Evolutionary conservation across 2,888 invertebrate species (phyloP).

Genomic region (Mesochorus sp.): DNA sequence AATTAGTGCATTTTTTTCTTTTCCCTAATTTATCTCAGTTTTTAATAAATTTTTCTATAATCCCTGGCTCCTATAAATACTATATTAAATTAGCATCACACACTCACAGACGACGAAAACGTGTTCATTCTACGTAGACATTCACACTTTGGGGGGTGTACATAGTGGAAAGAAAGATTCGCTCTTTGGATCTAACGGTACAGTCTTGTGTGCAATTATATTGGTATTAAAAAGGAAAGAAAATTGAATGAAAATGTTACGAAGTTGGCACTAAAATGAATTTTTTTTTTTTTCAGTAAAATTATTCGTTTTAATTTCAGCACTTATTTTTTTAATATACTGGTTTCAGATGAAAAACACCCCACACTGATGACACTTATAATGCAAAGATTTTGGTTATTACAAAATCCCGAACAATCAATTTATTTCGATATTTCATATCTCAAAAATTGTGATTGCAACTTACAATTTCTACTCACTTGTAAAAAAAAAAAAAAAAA

Average conservation of each 20-base stretch:
- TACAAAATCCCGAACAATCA: too few species aligned
- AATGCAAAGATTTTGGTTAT: too few species aligned
- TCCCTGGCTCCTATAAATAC: slow-evolving; percentile 24
- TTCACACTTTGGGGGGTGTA: slow-evolving; percentile 32
- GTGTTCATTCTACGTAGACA: slow-evolving; percentile 6
- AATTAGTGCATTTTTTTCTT: not conserved
- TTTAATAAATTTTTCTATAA: slow-evolving; percentile 5
- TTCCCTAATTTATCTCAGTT: not conserved
- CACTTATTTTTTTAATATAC: too few species aligned
- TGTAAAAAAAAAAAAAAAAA: too few species aligned
- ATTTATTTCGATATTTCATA: too few species aligned
- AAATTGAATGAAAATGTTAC: slow-evolving; percentile 26
- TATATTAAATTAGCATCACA: slow-evolving; percentile 18
- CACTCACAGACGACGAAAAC: not conserved
- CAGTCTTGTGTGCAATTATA: slow-evolving; percentile 54
- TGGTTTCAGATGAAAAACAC: too few species aligned
- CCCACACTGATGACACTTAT: too few species aligned
- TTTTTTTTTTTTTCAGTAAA: too few species aligned
- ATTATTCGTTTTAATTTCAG: too few species aligned
- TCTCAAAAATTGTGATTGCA: too few species aligned
- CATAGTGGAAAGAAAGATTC: slow-evolving; percentile 14
- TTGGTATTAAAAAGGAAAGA: slow-evolving; percentile 8
- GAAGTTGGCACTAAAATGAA: not conserved
- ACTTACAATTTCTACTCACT: too few species aligned
- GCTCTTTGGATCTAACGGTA: slow-evolving; percentile 48